Base-by-base conservation (phyloP, 2,113 vertebrate genomes). In the Catagonus wagneri region DNA sequence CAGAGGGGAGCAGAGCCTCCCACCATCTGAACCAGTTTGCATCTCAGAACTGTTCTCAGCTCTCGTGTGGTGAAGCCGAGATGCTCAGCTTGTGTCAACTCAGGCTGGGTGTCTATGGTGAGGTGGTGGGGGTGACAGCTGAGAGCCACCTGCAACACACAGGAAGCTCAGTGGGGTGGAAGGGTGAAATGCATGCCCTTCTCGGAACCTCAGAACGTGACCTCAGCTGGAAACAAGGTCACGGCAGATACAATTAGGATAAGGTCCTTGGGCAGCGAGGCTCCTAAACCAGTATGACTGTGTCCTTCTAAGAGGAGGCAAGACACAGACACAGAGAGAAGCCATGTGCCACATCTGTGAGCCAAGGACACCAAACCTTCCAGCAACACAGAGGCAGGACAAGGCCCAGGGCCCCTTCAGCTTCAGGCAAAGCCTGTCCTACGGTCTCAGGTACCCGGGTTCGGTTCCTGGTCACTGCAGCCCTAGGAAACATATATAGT, bases 321-420 rank as follows among this genome's bases (percentile, higher is more conserved):
- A 54, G 22, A 29, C 23, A 68, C 36, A 4, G 34, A 54, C 52
- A 15, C 61, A 74, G 52, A 6, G 19, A 63, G 60, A 13, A 32
- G 71, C 34, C 29, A n/a, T 1, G n/a, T 9, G 22, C 44, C 1
- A 7, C 0, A 0, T 15, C 83, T 29, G 29, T 0, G 6, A 34
- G 22, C 39, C 7, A 3, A 63, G 22, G 81, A 52, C 0, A 2
- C n/a, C 14, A 22, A 36, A 78, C 25, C n/a, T 27, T 36, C 9
- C 1, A 39, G 66, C 66, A 17, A 11, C 16, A 32, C 34, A 17
- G 74, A 74, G 34, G 44, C 56, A 5, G 4, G 20, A 19, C 7
- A 36, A 27, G 32, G 54, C 12, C 16, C 1, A 23, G 27, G 13
- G 6, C 15, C 50, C 8, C 22, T 36, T 11, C 11, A 16, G 44